Percentiles rank a stretch among this genome's conserved stretches.
Conservation (phyloP, 2,888 invertebrate genomes). For the Carterocephalus palaemon region DNA sequence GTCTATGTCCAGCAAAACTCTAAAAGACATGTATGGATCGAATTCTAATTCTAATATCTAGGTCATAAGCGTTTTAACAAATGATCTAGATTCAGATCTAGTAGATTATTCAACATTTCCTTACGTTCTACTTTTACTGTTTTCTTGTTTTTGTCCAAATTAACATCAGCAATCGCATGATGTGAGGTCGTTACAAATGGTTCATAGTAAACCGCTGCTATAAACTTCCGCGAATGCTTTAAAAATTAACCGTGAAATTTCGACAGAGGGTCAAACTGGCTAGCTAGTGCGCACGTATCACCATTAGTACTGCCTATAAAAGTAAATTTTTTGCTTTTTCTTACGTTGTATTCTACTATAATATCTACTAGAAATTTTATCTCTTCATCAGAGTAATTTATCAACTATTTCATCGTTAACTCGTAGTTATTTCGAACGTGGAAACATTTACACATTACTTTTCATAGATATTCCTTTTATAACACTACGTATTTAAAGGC, state of each 20-base stretch:
- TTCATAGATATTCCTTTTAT: slow-evolving; percentile 13
- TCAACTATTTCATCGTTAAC: slow-evolving; percentile 19
- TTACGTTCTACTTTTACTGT: slow-evolving; percentile 47
- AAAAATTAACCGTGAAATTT: slow-evolving; percentile 77
- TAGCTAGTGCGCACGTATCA: slow-evolving; percentile 48
- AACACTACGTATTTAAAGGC: slow-evolving; percentile 11
- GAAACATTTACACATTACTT: slow-evolving; percentile 10
- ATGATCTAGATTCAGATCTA: no score
- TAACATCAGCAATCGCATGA: slow-evolving; percentile 59
- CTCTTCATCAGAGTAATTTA: slow-evolving; percentile 17
- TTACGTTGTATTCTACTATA: slow-evolving; percentile 33
- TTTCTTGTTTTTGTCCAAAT: slow-evolving; percentile 44
- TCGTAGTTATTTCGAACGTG: slow-evolving; percentile 5
- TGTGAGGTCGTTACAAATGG: slow-evolving; percentile 54
- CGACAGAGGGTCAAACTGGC: slow-evolving; percentile 46
- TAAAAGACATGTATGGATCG: no score
- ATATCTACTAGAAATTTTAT: slow-evolving; percentile 14
- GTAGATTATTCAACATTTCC: slow-evolving; percentile 42
- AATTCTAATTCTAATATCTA: no score
- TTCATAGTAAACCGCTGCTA: slow-evolving; percentile 73
- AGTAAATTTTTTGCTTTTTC: slow-evolving; percentile 42
- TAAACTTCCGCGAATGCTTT: slow-evolving; percentile 71
- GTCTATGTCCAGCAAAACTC: no score
- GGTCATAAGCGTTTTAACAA: no score
- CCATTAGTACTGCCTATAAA: slow-evolving; percentile 41